A percentile compares a stretch with the other conserved stretches of the same genome.
Evolutionary conservation across 1,140 invertebrate genomes (phyloP).

Genomic region (Anthonomus grandis): DNA sequence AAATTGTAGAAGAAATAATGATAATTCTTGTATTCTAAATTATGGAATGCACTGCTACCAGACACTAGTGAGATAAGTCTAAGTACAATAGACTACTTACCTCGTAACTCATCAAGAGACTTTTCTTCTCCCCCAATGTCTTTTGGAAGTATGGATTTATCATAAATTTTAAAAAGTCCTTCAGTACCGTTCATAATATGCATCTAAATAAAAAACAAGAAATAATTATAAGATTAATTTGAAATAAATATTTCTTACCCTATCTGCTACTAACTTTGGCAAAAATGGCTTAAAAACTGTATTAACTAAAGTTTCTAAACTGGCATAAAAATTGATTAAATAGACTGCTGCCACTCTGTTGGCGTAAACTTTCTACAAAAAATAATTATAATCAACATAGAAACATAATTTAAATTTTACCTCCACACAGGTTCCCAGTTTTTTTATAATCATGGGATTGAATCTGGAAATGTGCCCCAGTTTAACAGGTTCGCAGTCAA

Average conservation of each 20-base stretch:
- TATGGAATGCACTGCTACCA: too few species aligned
- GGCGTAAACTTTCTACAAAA: slow-evolving; percentile 51
- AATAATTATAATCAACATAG: background rate
- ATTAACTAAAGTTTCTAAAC: slow-evolving; percentile 52
- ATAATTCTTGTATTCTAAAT: too few species aligned
- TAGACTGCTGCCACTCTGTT: slow-evolving; percentile 54
- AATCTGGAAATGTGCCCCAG: slow-evolving; percentile 18
- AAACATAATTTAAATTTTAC: slow-evolving; percentile 5
- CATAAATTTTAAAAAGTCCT: slow-evolving; percentile 51
- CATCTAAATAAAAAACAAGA: slow-evolving; percentile 6
- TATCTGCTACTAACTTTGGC: background rate
- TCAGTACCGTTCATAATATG: background rate
- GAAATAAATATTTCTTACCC: background rate
- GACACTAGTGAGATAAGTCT: too few species aligned
- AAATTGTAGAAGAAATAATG: too few species aligned
- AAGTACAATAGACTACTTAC: background rate
- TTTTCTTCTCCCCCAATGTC: slow-evolving; percentile 56
- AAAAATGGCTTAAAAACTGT: slow-evolving; percentile 34
- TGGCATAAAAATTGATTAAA: slow-evolving; percentile 53
- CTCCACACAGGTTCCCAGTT: slow-evolving; percentile 2
- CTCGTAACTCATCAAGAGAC: slow-evolving; percentile 1
- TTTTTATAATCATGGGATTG: slow-evolving; percentile 35
- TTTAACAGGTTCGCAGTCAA: slow-evolving; percentile 3
- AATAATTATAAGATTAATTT: background rate
- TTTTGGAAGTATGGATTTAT: slow-evolving; percentile 49